Percentiles rank a stretch among this genome's conserved stretches.
These are phyloP conservation scores for Rhinichthys klamathensis DNA, from an alignment of 2,113 vertebrate species.

Conservation along the genomic window DNA sequence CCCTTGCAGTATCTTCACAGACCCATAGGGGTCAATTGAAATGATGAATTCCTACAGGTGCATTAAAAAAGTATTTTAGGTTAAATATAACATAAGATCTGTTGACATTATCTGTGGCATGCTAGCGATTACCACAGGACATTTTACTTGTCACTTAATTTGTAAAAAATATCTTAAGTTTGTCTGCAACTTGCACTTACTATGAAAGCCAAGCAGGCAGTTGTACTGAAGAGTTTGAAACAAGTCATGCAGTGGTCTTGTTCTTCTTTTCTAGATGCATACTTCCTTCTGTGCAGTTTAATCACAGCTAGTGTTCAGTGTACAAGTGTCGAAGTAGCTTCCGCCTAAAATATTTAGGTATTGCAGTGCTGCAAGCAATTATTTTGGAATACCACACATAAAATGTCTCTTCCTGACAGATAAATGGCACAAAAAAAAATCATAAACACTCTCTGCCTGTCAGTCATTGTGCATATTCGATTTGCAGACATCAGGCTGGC, in stretches of 20 bases:
- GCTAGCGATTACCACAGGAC: not conserved
- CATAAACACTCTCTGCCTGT: not conserved
- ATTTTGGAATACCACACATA: not conserved
- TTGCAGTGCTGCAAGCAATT: constrained; percentile 1
- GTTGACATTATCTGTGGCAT: not conserved
- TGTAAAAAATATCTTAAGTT: not conserved
- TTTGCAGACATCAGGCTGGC: not conserved
- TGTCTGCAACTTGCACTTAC: not conserved
- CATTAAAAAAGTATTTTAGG: not conserved
- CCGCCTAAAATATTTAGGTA: not conserved
- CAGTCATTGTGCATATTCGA: not conserved
- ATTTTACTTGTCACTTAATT: not conserved
- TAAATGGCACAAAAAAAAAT: not conserved
- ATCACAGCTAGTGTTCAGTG: constrained; percentile 13
- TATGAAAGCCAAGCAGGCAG: not conserved
- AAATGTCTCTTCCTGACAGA: constrained; percentile 1
- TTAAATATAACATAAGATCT: not conserved
- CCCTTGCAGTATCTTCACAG: not conserved
- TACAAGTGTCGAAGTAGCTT: not conserved
- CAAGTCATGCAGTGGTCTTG: not conserved
- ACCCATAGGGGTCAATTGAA: not conserved
- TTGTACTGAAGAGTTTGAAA: not conserved
- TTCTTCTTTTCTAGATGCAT: not conserved
- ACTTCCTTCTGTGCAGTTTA: not conserved
- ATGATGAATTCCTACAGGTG: not conserved